Conservation (phyloP, 1,140 invertebrate species). For the Ceratoteleas bidentatus region DNA sequence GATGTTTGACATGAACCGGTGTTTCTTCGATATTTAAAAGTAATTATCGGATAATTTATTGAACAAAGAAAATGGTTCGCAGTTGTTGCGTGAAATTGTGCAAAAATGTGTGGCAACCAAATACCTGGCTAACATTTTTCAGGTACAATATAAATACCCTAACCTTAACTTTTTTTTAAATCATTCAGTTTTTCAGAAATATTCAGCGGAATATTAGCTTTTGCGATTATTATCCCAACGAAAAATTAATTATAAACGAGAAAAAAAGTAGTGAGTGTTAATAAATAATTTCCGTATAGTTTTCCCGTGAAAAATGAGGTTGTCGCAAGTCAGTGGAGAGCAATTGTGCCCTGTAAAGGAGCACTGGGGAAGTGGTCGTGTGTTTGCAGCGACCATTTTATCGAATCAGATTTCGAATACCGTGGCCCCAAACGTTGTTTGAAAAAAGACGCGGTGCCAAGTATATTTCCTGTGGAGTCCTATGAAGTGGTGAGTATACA, state of each 20-base stretch:
- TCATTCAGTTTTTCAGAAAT: not conserved
- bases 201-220: too few relatives aligned
- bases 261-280: not conserved
- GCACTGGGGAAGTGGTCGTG: not conserved
- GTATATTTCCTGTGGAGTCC: too few relatives aligned
- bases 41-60: not conserved
- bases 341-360: slow-evolving; percentile 1
- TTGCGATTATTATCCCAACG: too few relatives aligned
- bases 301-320: not conserved
- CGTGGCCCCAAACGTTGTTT: slow-evolving; percentile 4
- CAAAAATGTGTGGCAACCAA: not conserved
- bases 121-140: not conserved
- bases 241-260: too few relatives aligned
- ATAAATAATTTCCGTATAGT: not conserved
- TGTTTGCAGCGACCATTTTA: not conserved
- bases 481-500: too few relatives aligned
- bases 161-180: not conserved
- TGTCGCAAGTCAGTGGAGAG: not conserved
- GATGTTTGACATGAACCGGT: not conserved
- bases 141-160: not conserved
- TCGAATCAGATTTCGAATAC: not conserved
- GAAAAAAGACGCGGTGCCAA: slow-evolving; percentile 1
- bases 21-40: not conserved
- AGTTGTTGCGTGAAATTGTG: not conserved
- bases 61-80: not conserved